Evolutionary conservation across 1,140 invertebrate species (phyloP).

Genomic region (Acyrthosiphon pisum): DNA sequence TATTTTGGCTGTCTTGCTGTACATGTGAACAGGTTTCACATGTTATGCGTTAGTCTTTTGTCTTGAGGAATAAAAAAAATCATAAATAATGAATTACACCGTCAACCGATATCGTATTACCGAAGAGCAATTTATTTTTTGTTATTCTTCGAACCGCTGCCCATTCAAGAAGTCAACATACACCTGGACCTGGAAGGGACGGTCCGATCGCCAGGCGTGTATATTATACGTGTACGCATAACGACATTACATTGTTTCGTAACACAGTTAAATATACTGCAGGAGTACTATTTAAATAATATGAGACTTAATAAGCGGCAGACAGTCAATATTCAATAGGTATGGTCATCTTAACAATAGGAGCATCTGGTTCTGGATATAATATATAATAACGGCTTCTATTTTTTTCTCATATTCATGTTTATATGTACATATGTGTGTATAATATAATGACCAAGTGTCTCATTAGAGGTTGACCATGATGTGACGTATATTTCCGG

Average conservation of each 20-base stretch:
- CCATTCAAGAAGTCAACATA: constrained; percentile 52
- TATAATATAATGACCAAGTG: constrained; percentile 38
- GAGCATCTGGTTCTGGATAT: constrained; percentile 33
- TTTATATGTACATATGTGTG: not conserved
- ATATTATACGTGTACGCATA: constrained; percentile 3
- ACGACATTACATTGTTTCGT: constrained; percentile 53
- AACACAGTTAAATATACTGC: constrained; percentile 23
- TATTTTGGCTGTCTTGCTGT: not conserved
- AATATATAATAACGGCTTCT: constrained; percentile 43
- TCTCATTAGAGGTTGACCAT: constrained; percentile 57
- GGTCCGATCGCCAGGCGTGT: constrained; percentile 11
- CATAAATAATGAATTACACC: constrained; percentile 56
- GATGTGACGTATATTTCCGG: constrained; percentile 41
- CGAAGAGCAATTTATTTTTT: constrained; percentile 22
- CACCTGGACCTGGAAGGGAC: constrained; percentile 42
- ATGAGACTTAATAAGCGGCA: constrained; percentile 53
- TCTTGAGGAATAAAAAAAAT: constrained; percentile 44
- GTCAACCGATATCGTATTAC: constrained; percentile 48
- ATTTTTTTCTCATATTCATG: not conserved
- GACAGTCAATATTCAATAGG: constrained; percentile 47
- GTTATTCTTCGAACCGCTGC: constrained; percentile 20
- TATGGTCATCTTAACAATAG: constrained; percentile 41
- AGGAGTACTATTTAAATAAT: constrained; percentile 28
- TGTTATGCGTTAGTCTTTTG: constrained; percentile 50
- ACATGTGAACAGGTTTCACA: constrained; percentile 55